Evolutionary conservation across 2,797 vertebrate genomes (phyloP), one percentile per base, ranked within the genome.

Genomic region (Acridotheres tristis): DNA sequence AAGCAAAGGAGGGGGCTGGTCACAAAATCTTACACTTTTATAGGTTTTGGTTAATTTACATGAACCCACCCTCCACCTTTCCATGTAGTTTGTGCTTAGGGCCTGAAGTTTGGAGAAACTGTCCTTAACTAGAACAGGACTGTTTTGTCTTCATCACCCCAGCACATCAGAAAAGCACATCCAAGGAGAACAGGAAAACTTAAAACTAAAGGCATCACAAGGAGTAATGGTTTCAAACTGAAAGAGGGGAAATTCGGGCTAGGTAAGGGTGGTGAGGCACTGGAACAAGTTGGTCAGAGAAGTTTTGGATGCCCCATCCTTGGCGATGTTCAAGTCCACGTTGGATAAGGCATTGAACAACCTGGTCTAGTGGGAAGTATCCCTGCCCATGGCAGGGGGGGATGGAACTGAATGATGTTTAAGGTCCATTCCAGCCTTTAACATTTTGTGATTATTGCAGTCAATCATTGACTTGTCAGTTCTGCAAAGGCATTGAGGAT

Each of bases 351-450:
- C 19, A 32, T 29, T 54, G 36, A 48, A 19, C 16, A 61, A 3
- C 11, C 13, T 67, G 16, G 4, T 78, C 34, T 32, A 25, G 13
- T 36, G 61, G 45, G 22, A 72, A 9, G 10, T 40, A 10, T 53
- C 34, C n/a, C 26, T 65, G 53, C 13, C 34, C 1, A 3, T 32
- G 5, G 11, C 29, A n/a, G 9, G 7, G 5, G 6, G 6, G 0
- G 2, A 18, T 85, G 48, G 47, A 58, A 29, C 8, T 42, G 32
- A 53, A 16, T 36, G 13, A 42, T 62, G 5, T 66, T 66, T 61
- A 43, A 59, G 26, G 34, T 36, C 18, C 13, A 7, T 54, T 73
- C 8, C 26, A 59, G 4, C 18, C 7, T 57, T 66, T 27, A 42
- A 42, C 9, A 36, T 54, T 26, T 30, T 36, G 15, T 58, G n/a